Evolutionary conservation across 2,888 invertebrate genomes (phyloP), one percentile per base, ranked within the genome.

Genomic region (Phyllotreta cruciferae): DNA sequence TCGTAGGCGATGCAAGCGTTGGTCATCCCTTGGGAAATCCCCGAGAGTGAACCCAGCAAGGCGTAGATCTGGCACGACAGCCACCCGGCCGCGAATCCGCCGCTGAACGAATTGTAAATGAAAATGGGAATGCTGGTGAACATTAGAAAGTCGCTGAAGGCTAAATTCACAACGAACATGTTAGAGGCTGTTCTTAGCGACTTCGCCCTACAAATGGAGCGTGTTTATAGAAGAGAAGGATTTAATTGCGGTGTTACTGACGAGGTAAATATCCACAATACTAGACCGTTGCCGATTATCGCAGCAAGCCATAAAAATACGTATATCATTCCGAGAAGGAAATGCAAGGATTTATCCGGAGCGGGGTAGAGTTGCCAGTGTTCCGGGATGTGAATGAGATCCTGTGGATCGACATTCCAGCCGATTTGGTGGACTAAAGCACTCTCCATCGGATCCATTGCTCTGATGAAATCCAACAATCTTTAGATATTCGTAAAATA

Each of bases 1-100:
- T 94, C 94, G 74, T 91, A 94, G n/a, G 93, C 92, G 66, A 94
- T 94, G 62, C 90, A 91, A 2, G 93, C 91, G 75, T 94, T 94
- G 0, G 93, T 92, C 81, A 90, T 88, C 0, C 86, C 83, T 0
- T 91, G 92, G 0, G 89, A 92, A 55, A 93, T 93, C 11, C 94
- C 94, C n/a, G 90, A 88, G 68, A 92, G 84, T 0, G 93, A 85
- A 0, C 94, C 94, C 75, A 93, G 85, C 55, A 91, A 82, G 0
- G 85, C 89, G 75, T 90, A 94, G 67, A 91, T 84, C 77, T 92
- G 90, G 75, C 94, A 94, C 1, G 90, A 92, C 0, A 87, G 65
- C 57, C 88, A 83, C 0, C 94, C 94, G 3, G 86, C 75, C 0
- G 92, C 92, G 70, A 89, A 93, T 0, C 93, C 93, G 66, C 86